These are phyloP conservation scores for Cossypha caffra DNA, from an alignment of 2,797 vertebrate genomes.

Conservation along the genomic window DNA sequence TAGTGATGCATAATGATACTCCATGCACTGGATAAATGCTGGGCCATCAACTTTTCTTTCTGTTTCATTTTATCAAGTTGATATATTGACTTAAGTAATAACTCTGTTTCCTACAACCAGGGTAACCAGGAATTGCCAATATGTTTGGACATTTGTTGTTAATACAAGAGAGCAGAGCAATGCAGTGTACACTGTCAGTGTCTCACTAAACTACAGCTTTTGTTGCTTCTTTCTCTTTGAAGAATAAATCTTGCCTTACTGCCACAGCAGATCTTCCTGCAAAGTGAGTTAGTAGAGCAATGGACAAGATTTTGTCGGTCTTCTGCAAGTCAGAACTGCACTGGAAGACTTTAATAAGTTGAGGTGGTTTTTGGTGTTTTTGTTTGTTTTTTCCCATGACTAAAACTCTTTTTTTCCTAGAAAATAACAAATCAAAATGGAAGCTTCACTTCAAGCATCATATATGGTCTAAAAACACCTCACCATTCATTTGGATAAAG, in stretches of 20 bases:
- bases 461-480: neutral
- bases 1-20: neutral
- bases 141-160: neutral
- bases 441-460: neutral
- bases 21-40: neutral
- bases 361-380: neutral
- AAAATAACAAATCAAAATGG: neutral
- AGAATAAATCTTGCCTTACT: neutral
- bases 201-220: neutral
- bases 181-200: neutral
- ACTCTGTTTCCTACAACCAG: neutral
- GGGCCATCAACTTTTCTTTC: neutral
- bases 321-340: neutral
- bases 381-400: neutral
- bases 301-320: neutral
- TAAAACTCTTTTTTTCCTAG: neutral
- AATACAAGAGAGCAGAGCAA: neutral
- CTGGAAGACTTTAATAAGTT: neutral
- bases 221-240: neutral
- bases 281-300: neutral
- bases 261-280: neutral
- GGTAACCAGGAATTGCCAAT: neutral
- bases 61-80: neutral
- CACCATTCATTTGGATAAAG: neutral
- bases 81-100: neutral